Evolutionary conservation across 2,113 vertebrate genomes (phyloP).

Genomic region (Paratilapia polleni): DNA sequence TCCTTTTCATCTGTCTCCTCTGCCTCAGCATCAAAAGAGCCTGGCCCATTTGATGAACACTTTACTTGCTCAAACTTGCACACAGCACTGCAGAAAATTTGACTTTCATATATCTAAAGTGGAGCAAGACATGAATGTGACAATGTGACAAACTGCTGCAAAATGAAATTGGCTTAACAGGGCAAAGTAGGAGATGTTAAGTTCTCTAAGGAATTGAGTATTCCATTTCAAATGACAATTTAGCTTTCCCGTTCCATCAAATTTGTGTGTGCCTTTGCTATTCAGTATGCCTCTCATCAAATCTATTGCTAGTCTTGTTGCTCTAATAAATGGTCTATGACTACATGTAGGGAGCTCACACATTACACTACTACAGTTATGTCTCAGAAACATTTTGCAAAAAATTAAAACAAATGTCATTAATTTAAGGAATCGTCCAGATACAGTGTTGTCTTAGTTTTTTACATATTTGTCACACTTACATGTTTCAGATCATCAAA

Average conservation of each 20-base stretch:
- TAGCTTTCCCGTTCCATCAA: slow-evolving; percentile 14
- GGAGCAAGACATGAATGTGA: slow-evolving; percentile 43
- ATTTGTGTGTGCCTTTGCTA: neutral
- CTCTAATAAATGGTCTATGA: neutral
- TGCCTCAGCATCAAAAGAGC: slow-evolving; percentile 72
- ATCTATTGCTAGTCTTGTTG: neutral
- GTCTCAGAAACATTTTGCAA: neutral
- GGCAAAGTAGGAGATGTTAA: slow-evolving; percentile 38
- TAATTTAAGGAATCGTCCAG: neutral
- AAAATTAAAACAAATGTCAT: neutral
- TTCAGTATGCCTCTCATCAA: neutral
- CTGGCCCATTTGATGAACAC: slow-evolving; percentile 67
- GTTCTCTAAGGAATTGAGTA: slow-evolving; percentile 24
- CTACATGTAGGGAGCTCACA: neutral
- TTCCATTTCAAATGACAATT: slow-evolving; percentile 29
- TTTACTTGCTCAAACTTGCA: slow-evolving; percentile 68
- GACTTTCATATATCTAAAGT: slow-evolving; percentile 66
- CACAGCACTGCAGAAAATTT: slow-evolving; percentile 54
- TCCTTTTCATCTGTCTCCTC: slow-evolving; percentile 75
- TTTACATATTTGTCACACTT: too few relatives aligned
- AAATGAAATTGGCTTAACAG: slow-evolving; percentile 62
- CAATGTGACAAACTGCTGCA: slow-evolving; percentile 58
- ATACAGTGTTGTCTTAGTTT: too few relatives aligned
- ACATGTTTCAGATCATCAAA: too few relatives aligned
- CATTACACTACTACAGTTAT: neutral